Conservation (phyloP, 2,888 invertebrate genomes). For the Apotomis capreana region DNA sequence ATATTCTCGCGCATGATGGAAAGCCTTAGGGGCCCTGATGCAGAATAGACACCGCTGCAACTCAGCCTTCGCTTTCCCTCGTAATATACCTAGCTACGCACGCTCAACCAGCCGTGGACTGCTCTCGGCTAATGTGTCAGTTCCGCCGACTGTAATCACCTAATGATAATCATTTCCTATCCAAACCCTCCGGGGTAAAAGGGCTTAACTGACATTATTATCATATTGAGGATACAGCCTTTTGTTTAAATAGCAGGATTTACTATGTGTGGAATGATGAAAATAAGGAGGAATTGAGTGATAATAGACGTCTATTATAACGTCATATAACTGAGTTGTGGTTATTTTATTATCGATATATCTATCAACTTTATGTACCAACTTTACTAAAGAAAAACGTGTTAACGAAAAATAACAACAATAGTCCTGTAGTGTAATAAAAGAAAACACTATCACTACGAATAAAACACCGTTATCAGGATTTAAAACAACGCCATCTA, state of each 20-base stretch:
- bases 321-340: neutral
- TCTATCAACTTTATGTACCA: too few species aligned
- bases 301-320: neutral
- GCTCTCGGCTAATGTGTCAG: conserved; percentile 23
- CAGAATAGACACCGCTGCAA: neutral
- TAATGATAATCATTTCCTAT: conserved; percentile 30
- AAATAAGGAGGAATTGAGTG: neutral
- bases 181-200: neutral
- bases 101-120: conserved; percentile 20
- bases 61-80: conserved; percentile 29
- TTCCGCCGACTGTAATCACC: conserved; percentile 17
- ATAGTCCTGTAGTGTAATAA: neutral
- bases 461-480: neutral
- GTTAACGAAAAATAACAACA: too few species aligned
- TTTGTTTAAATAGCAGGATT: neutral
- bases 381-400: too few species aligned
- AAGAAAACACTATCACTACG: neutral
- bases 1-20: too few species aligned
- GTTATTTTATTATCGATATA: neutral
- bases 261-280: neutral
- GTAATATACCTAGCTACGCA: conserved; percentile 17
- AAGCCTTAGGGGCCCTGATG: neutral
- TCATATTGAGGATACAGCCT: neutral
- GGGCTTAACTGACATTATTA: neutral
- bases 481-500: neutral